phyloP scores from a whole-genome alignment of 2,888 invertebrate species.

The Chymomyza fuscimana region DNA sequence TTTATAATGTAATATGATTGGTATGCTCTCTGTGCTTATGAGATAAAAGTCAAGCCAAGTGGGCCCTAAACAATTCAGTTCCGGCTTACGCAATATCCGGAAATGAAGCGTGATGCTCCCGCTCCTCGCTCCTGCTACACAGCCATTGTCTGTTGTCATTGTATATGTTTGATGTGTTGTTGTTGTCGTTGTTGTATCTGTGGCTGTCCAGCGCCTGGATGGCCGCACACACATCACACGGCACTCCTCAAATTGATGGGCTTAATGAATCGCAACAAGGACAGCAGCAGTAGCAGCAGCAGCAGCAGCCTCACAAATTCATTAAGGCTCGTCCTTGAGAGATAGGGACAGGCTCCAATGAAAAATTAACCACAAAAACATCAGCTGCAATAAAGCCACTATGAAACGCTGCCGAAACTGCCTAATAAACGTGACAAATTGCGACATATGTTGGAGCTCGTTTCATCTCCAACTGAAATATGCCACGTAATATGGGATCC shows the following conservation, averaged over 20 bases:
- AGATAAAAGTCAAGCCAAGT: conserved; percentile 42
- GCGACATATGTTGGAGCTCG: conserved; percentile 20
- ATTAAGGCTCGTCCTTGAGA: conserved; percentile 34
- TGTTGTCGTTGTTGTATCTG: conserved; percentile 15
- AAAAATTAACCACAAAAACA: conserved; percentile 51
- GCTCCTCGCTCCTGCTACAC: conserved; percentile 14
- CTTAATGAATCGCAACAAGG: conserved; percentile 54
- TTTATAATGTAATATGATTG: conserved; percentile 29
- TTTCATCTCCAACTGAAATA: conserved; percentile 1
- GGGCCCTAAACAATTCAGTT: conserved; percentile 47
- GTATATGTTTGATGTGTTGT: conserved; percentile 23
- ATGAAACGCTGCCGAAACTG: conserved; percentile 33
- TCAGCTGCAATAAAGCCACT: conserved; percentile 26
- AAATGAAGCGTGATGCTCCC: conserved; percentile 54
- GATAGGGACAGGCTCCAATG: conserved; percentile 45
- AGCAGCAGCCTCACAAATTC: conserved; percentile 16
- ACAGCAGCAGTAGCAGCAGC: background rate
- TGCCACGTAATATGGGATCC: background rate
- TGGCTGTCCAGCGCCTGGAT: background rate
- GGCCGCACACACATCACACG: conserved; percentile 21
- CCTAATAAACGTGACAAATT: conserved; percentile 60
- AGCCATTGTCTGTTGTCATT: background rate
- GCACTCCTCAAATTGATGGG: conserved; percentile 49
- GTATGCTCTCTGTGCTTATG: conserved; percentile 18
- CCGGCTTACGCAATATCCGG: conserved; percentile 54